phyloP scores from a whole-genome alignment of 2,113 vertebrate genomes.

The Indicator indicator region DNA sequence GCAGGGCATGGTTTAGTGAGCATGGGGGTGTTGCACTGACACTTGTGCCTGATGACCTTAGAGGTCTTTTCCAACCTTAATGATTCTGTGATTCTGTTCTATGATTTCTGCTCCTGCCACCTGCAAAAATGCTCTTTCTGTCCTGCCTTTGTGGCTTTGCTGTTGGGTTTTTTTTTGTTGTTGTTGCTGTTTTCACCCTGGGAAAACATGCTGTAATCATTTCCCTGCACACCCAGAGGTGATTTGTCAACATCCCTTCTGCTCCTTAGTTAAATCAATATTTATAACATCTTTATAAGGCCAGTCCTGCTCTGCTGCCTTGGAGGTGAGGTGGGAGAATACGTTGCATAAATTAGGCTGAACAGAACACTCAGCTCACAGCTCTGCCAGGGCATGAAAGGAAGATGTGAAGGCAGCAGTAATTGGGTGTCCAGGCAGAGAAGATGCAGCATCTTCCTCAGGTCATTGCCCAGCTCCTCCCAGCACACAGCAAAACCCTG shows the following conservation, averaged over 20 bases:
- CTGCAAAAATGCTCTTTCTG: not conserved
- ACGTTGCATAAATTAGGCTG: not conserved
- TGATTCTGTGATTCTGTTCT: not conserved
- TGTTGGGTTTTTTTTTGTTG: not conserved
- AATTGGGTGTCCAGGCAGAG: not conserved
- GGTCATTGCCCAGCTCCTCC: not conserved
- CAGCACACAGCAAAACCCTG: not conserved
- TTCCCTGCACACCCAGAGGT: not conserved
- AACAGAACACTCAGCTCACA: not conserved
- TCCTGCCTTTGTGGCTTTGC: not conserved
- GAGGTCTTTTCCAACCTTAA: no score
- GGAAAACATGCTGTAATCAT: not conserved
- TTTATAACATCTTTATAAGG: conserved; percentile 23
- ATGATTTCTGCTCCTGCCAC: not conserved
- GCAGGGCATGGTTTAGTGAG: no score
- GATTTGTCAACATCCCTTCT: not conserved
- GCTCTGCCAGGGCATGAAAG: not conserved
- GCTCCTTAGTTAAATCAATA: not conserved
- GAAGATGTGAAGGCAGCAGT: not conserved
- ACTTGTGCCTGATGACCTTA: no score
- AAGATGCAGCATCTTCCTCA: not conserved
- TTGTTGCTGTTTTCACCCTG: not conserved
- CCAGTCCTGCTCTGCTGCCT: not conserved
- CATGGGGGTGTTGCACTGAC: no score
- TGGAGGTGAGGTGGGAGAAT: not conserved